These are phyloP conservation scores for Cerceris ruficornis DNA, from an alignment of 2,888 invertebrate species.

Conservation along the genomic window DNA sequence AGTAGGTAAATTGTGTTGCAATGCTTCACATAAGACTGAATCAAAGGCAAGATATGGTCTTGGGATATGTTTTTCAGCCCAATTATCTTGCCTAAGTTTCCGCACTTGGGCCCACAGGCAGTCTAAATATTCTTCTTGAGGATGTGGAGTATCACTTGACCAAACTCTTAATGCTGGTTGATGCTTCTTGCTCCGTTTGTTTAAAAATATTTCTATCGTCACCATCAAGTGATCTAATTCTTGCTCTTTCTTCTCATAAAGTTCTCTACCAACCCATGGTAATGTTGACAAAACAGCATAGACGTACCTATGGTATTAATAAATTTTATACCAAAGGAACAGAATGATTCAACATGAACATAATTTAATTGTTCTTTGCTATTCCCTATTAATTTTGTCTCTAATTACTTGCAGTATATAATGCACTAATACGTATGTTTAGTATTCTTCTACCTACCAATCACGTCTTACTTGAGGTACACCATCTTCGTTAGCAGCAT, in stretches of 20 bases:
- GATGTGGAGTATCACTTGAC: conserved; percentile 96
- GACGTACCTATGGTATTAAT: conserved; percentile 80
- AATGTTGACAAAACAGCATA: conserved; percentile 95
- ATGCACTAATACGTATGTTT: neutral
- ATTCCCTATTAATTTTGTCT: too few relatives aligned
- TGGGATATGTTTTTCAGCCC: conserved; percentile 98
- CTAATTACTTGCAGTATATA: neutral
- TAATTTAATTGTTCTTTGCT: too few relatives aligned
- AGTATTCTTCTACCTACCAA: conserved; percentile 84
- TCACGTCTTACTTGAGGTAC: conserved; percentile 94
- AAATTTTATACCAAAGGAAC: too few relatives aligned
- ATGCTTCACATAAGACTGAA: conserved; percentile 95
- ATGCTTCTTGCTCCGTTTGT: conserved; percentile 96
- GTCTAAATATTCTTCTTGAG: conserved; percentile 98
- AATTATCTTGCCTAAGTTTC: conserved; percentile 95
- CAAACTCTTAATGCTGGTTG: conserved; percentile 96
- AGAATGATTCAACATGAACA: too few relatives aligned
- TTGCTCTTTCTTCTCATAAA: conserved; percentile 97
- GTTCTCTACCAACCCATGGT: conserved; percentile 97
- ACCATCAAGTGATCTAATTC: conserved; percentile 94
- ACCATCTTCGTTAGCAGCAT: conserved; percentile 95
- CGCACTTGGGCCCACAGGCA: conserved; percentile 97
- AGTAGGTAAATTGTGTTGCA: conserved; percentile 96
- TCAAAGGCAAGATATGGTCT: conserved; percentile 98
- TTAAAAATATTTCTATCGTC: conserved; percentile 95